phyloP scores from a whole-genome alignment of 2,888 invertebrate species.

The Cryptus armator region DNA sequence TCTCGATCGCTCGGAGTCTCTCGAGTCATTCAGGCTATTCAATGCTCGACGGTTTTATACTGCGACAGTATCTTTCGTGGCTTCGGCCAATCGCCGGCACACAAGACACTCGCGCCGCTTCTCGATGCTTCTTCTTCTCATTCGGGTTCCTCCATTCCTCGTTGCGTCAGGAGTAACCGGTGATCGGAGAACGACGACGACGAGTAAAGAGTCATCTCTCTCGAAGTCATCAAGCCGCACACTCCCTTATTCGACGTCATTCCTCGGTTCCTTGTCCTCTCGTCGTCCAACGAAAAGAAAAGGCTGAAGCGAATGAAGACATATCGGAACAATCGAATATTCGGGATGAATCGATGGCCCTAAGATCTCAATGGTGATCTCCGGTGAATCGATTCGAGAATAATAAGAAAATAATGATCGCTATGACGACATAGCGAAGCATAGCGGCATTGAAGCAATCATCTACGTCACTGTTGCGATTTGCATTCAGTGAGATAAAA shows the following conservation, averaged over 20 bases:
- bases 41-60: constrained; percentile 52
- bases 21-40: constrained; percentile 66
- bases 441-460: too few relatives aligned
- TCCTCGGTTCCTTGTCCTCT: constrained; percentile 24
- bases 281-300: constrained; percentile 31
- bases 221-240: constrained; percentile 43
- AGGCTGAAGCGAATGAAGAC: constrained; percentile 26
- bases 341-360: constrained; percentile 46
- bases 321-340: constrained; percentile 55
- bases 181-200: constrained; percentile 53
- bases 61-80: constrained; percentile 47
- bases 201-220: constrained; percentile 47
- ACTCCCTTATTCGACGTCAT: constrained; percentile 62
- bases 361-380: neutral
- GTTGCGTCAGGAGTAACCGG: constrained; percentile 44
- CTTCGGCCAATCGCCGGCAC: constrained; percentile 29
- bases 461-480: too few relatives aligned
- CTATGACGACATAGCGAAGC: too few relatives aligned
- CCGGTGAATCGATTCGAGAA: neutral
- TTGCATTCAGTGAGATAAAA: too few relatives aligned
- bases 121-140: constrained; percentile 45
- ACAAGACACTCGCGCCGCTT: constrained; percentile 40
- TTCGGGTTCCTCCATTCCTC: constrained; percentile 35
- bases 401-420: too few relatives aligned
- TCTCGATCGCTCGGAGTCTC: constrained; percentile 57